Conservation (phyloP, 2,797 vertebrate species). For the Smutsia temminckii region DNA sequence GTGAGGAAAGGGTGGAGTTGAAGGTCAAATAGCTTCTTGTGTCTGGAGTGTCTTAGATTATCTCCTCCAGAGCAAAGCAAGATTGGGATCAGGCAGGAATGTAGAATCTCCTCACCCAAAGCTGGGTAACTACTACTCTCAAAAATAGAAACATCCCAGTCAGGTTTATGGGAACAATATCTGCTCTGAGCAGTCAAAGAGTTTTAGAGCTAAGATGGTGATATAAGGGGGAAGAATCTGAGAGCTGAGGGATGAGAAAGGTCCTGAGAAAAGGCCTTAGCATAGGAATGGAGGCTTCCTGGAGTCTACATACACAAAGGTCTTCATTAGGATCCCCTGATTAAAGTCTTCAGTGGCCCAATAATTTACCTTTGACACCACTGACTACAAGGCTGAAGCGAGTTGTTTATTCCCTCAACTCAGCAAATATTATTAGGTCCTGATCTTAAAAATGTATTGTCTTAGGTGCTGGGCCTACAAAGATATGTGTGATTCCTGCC, state of each 20-base stretch:
- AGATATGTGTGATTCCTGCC: neutral
- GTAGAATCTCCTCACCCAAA: neutral
- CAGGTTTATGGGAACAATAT: neutral
- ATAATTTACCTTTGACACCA: neutral
- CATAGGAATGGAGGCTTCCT: neutral
- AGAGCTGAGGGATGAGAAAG: neutral
- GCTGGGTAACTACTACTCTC: neutral
- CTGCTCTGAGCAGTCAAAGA: neutral
- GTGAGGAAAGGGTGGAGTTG: neutral
- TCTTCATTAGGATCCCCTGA: neutral
- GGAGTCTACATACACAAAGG: neutral
- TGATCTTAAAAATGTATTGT: neutral
- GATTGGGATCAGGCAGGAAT: constrained; percentile 4
- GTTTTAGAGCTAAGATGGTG: neutral
- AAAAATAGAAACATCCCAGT: constrained; percentile 34
- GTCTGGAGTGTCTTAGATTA: constrained; percentile 62
- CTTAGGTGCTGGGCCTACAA: neutral
- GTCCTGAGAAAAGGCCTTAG: neutral
- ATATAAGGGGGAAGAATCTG: neutral
- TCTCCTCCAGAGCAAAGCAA: constrained; percentile 21
- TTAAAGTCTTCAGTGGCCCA: neutral
- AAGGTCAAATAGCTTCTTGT: constrained; percentile 59
- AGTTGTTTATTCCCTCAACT: constrained; percentile 24
- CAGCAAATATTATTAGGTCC: neutral
- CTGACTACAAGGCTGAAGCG: neutral